These are phyloP conservation scores for Boloria selene DNA, from an alignment of 2,888 invertebrate genomes.

Conservation along the genomic window DNA sequence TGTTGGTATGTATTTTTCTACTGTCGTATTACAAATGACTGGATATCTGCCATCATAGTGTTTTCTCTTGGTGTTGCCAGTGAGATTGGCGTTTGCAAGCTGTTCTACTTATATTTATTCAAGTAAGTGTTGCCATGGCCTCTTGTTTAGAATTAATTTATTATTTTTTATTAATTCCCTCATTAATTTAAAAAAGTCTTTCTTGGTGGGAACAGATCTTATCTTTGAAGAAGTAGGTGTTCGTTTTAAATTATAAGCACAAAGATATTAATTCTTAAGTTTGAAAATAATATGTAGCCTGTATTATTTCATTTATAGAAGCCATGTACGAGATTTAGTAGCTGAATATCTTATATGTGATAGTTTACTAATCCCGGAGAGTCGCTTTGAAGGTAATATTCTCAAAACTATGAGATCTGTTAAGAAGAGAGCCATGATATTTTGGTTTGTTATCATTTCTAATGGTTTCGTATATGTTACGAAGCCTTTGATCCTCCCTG, in stretches of 20 bases:
- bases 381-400: conserved; percentile 51
- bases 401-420: conserved; percentile 46
- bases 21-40: conserved; percentile 28
- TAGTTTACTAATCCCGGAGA: conserved; percentile 42
- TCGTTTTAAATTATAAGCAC: not conserved
- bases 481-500: conserved; percentile 48
- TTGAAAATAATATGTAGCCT: not conserved
- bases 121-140: conserved; percentile 2
- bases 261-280: not conserved
- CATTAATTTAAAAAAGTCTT: no score
- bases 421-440: conserved; percentile 54
- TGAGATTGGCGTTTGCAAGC: conserved; percentile 36
- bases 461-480: conserved; percentile 50
- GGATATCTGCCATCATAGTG: conserved; percentile 12
- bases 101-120: conserved; percentile 9
- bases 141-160: not conserved
- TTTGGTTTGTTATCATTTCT: conserved; percentile 53
- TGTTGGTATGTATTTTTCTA: conserved; percentile 54
- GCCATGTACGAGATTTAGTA: conserved; percentile 47
- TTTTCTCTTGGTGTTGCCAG: conserved; percentile 17
- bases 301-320: conserved; percentile 41
- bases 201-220: no score
- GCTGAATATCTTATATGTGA: conserved; percentile 47
- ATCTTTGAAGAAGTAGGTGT: not conserved
- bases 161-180: not conserved